Percentiles rank a stretch among this genome's conserved stretches.
Evolutionary conservation across 2,113 vertebrate species (phyloP).

Genomic region (Cavia aperea): DNA sequence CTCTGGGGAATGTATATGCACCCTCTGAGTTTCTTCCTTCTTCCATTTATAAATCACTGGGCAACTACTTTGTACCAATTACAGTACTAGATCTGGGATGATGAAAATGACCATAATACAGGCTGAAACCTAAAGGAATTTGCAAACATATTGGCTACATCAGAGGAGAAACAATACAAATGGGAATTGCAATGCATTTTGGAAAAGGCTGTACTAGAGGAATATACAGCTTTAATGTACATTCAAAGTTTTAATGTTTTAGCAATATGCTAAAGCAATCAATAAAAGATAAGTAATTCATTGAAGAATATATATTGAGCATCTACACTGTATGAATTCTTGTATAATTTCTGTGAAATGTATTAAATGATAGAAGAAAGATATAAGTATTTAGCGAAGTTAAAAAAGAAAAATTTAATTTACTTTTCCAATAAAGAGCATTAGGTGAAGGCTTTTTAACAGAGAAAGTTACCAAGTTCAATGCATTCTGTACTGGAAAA

Average conservation of each 20-base stretch:
- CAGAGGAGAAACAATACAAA: background rate
- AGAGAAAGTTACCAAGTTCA: background rate
- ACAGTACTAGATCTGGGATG: background rate
- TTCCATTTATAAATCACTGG: background rate
- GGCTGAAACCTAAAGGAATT: background rate
- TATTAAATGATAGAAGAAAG: background rate
- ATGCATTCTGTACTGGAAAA: background rate
- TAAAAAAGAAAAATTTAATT: background rate
- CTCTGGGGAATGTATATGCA: background rate
- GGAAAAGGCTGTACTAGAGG: background rate
- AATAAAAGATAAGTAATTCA: background rate
- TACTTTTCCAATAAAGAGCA: background rate
- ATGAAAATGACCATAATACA: background rate
- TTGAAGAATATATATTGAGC: background rate
- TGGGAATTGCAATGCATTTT: no score
- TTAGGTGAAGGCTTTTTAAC: background rate
- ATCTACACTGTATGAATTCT: background rate
- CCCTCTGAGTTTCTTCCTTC: background rate
- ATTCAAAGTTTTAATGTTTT: no score
- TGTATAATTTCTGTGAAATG: background rate
- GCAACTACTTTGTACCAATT: background rate
- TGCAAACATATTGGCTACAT: background rate
- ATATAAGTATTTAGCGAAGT: background rate
- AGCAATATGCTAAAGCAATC: background rate
- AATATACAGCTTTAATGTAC: background rate